Evolutionary conservation across 1,140 invertebrate genomes (phyloP).

Genomic region (Zaprionus vittiger): DNA sequence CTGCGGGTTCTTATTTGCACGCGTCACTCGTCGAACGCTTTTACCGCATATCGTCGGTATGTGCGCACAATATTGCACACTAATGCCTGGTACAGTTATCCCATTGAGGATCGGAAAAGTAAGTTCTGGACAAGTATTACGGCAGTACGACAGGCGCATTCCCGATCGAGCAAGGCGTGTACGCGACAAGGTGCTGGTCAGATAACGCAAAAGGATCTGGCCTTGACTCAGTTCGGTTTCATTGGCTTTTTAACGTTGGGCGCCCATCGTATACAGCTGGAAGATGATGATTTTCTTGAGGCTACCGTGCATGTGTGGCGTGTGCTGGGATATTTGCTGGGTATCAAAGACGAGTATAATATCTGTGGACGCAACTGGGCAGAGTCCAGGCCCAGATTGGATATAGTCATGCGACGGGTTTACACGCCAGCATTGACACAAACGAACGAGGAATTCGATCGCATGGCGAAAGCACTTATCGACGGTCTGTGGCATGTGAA

Average conservation of each 20-base stretch:
- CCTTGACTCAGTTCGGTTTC: slow-evolving; percentile 94
- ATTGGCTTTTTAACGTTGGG: slow-evolving; percentile 90
- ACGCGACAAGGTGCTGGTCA: slow-evolving; percentile 84
- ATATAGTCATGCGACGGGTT: slow-evolving; percentile 71
- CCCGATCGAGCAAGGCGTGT: slow-evolving; percentile 86
- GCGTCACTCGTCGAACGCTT: slow-evolving; percentile 87
- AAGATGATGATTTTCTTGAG: slow-evolving; percentile 87
- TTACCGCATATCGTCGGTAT: slow-evolving; percentile 91
- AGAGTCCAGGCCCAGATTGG: slow-evolving; percentile 64
- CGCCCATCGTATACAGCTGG: slow-evolving; percentile 88
- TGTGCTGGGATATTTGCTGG: slow-evolving; percentile 91
- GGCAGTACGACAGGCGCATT: slow-evolving; percentile 88
- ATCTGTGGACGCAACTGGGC: slow-evolving; percentile 73
- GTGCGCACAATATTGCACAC: slow-evolving; percentile 89
- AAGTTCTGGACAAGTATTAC: slow-evolving; percentile 88
- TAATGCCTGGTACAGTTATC: slow-evolving; percentile 89
- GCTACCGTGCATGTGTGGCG: slow-evolving; percentile 94
- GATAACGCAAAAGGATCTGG: slow-evolving; percentile 91
- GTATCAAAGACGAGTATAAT: slow-evolving; percentile 89
- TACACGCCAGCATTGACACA: slow-evolving; percentile 67
- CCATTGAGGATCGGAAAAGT: slow-evolving; percentile 71
- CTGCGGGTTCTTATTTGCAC: slow-evolving; percentile 88
- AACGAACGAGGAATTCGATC: slow-evolving; percentile 63
- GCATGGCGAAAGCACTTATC: slow-evolving; percentile 70
- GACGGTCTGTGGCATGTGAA: slow-evolving; percentile 79